Evolutionary conservation across 2,888 invertebrate genomes (phyloP).

Genomic region (Aphodius granarius): DNA sequence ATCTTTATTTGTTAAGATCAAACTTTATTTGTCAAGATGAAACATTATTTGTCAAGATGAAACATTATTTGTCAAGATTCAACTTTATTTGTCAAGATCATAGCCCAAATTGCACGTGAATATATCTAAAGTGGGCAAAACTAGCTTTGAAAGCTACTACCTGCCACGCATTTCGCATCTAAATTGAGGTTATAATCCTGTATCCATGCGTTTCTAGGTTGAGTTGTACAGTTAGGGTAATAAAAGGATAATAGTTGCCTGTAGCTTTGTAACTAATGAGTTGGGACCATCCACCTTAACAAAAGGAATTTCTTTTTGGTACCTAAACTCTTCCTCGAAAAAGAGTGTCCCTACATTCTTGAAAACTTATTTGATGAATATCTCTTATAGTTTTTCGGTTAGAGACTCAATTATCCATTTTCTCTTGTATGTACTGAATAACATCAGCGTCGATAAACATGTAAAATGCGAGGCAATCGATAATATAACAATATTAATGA

Average conservation of each 20-base stretch:
- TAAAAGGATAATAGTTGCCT: not conserved
- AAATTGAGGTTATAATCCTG: not conserved
- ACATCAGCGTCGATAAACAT: not conserved
- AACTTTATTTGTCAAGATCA: too few species aligned
- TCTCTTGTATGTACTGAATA: not conserved
- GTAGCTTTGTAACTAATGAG: not conserved
- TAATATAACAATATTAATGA: not conserved
- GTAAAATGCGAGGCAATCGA: not conserved
- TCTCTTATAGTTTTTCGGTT: too few species aligned
- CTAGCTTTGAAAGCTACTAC: not conserved
- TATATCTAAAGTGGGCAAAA: too few species aligned
- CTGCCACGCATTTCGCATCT: not conserved
- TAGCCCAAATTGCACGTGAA: too few species aligned
- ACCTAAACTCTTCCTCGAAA: not conserved
- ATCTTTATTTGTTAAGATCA: too few species aligned
- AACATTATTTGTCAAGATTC: too few species aligned
- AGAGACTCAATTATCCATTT: too few species aligned
- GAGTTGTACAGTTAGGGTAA: not conserved
- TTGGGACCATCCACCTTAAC: not conserved
- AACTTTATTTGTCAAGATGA: too few species aligned
- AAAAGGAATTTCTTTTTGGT: not conserved
- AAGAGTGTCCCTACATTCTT: not conserved
- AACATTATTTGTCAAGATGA: too few species aligned
- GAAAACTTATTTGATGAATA: not conserved
- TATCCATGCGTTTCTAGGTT: not conserved